Base-by-base conservation (phyloP, 2,797 vertebrate genomes). In the Rhynchonycteris naso region DNA sequence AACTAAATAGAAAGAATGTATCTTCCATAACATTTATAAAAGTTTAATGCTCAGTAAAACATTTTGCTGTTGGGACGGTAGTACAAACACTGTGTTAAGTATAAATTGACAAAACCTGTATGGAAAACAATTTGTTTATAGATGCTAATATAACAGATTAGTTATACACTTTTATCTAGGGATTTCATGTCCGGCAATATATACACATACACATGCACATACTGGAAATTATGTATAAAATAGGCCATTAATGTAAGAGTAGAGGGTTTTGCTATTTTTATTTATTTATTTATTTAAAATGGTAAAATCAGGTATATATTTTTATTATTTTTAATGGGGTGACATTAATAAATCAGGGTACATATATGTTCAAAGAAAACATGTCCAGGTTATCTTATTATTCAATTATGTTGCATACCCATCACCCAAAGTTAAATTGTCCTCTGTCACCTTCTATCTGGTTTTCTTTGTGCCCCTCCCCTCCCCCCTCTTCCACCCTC, bases 161-260 rank as follows among this genome's bases (percentile, higher is more conserved):
- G 24, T 66, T 84, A 74, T 18, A 68, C 30, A 30, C 59, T 80
- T 72, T 84, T 59, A 72, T 66, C 47, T 52, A 58, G 38, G 52
- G 33, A 92, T 84, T 92, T 72, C 61, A 43, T 63, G 58, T 54
- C 71, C 54, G 10, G 54, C 93, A 90, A 93, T 79, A 59, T 33
- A 59, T 66, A 85, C 22, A 43, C 43, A 43, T 59, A 75, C 59
- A 68, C n/a, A 47, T 35, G 50, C 7, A 59, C 12, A 38, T 61
- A 30, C 72, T 88, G 52, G 35, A 88, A 68, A 84, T 65, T 79
- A 90, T 69, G 43, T 22, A 33, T 81, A 63, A 59, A 76, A 35
- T 71, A 76, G 19, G n/a, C 21, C 43, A 78, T 66, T 80, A 38
- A 85, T 68, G 38, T 58, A 78, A 59, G 14, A 30, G 1, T 72